Evolutionary conservation across 35 echinoderm and acorn worm genomes (phyloP), one percentile per base, ranked within the genome.

Genomic region (Apostichopus californicus): DNA sequence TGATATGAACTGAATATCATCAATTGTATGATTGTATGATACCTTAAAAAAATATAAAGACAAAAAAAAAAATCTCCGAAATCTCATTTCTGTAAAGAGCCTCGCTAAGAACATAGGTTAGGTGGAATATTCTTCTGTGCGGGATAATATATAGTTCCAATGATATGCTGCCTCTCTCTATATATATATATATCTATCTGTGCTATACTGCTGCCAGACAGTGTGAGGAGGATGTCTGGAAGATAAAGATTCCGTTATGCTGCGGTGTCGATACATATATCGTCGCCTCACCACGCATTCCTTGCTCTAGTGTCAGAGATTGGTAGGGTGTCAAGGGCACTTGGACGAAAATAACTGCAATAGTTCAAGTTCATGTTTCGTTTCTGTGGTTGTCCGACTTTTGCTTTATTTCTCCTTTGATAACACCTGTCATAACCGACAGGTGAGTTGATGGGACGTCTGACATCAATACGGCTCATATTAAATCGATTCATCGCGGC

Each of bases 371-470:
- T 85, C 81, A 85, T 58, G 54, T 58, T 58, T 58, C 46, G 34
- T 18, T 83, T 46, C 56, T 85, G 5, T 56, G 14, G 55, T 85
- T 14, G 15, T 23, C 10, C n/a, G 6, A 52, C 58, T 59, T 85
- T 85, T 61, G 81, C 58, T 58, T 81, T 25, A 81, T 81, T 81
- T 55, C 9, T 18, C 17, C 78, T 81, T 53, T 5, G 26, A 61
- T 5, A 54, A 54, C 78, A 81, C 78, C 78, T 81, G 78, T 81
- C 81, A 58, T 7, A 4, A 55, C 6, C 21, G 81, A 85, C 81
- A 85, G 81, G 81, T 85, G 81, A 85, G 81, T 85, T 85, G 81
- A 85, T 58, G 78, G 78, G 78, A 81, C 78, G 81, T 85, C 81
- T 85, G 81, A 85, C 57, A 85, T 85, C 57, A 85, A 85, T 85